Conservation (phyloP, 2,797 vertebrate genomes). For the Tachyglossus aculeatus region DNA sequence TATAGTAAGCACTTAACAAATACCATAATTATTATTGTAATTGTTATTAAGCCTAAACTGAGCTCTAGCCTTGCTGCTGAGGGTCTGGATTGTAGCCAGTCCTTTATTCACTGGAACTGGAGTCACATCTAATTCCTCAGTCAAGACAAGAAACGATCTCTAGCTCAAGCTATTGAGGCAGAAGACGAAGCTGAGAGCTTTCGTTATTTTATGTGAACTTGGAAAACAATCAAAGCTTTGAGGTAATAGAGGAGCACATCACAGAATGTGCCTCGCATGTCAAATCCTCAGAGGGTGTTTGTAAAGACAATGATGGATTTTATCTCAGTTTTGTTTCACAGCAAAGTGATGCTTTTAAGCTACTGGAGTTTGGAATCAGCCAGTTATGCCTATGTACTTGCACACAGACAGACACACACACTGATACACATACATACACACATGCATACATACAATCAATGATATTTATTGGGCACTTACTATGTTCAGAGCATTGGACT, state of each 20-base stretch:
- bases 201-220: conserved; percentile 58
- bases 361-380: conserved; percentile 19
- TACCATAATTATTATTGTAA: too few species aligned
- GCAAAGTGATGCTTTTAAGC: conserved; percentile 35
- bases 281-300: conserved; percentile 50
- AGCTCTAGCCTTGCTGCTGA: conserved; percentile 22
- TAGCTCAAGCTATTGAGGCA: conserved; percentile 36
- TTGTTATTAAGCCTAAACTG: too few species aligned
- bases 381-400: conserved; percentile 24
- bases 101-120: conserved; percentile 34
- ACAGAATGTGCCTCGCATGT: conserved; percentile 51
- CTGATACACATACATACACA: background rate
- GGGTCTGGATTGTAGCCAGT: background rate
- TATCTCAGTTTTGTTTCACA: conserved; percentile 61
- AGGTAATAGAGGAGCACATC: conserved; percentile 63
- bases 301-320: conserved; percentile 58
- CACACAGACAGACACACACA: background rate
- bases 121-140: conserved; percentile 46
- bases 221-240: conserved; percentile 62
- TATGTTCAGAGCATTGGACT: too few species aligned
- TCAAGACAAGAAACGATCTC: conserved; percentile 46
- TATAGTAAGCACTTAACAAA: too few species aligned
- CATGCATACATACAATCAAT: background rate
- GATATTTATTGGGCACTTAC: too few species aligned
- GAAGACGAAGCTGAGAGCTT: conserved; percentile 56